phyloP scores from a whole-genome alignment of 2,888 invertebrate species.

The Melangyna quadrimaculata region DNA sequence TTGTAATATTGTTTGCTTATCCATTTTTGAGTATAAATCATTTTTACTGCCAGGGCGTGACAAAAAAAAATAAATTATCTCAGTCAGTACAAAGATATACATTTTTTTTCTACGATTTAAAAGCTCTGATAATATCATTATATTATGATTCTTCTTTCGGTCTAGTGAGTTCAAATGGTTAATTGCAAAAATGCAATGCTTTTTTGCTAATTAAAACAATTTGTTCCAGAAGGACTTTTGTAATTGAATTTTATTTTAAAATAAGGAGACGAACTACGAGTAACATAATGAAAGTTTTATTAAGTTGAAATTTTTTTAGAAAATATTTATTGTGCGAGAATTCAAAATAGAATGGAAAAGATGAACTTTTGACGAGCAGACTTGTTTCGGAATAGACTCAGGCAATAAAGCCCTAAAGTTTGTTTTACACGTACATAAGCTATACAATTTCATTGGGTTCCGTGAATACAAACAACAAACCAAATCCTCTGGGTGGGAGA shows the following conservation, averaged over 20 bases:
- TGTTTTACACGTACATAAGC: too few species aligned
- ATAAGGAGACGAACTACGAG: too few species aligned
- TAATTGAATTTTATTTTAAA: background rate
- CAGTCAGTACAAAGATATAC: too few species aligned
- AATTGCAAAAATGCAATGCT: background rate
- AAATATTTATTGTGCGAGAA: too few species aligned
- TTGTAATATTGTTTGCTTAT: background rate
- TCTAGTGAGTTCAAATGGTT: background rate
- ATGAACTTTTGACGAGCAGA: too few species aligned
- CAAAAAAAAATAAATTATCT: background rate
- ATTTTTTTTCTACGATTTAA: background rate
- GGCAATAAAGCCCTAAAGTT: too few species aligned
- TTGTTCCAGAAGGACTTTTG: background rate
- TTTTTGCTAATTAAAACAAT: background rate
- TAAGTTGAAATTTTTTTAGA: background rate
- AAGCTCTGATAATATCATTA: background rate
- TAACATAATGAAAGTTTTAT: background rate
- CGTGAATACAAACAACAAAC: too few species aligned
- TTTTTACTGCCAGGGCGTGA: background rate
- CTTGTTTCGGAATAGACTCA: too few species aligned
- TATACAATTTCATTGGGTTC: too few species aligned
- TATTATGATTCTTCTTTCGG: background rate
- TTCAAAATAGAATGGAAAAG: too few species aligned
- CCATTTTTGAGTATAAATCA: background rate
- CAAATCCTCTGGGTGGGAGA: too few species aligned